phyloP scores from a whole-genome alignment of 2,113 vertebrate genomes.

The Mastomys natalensis region DNA sequence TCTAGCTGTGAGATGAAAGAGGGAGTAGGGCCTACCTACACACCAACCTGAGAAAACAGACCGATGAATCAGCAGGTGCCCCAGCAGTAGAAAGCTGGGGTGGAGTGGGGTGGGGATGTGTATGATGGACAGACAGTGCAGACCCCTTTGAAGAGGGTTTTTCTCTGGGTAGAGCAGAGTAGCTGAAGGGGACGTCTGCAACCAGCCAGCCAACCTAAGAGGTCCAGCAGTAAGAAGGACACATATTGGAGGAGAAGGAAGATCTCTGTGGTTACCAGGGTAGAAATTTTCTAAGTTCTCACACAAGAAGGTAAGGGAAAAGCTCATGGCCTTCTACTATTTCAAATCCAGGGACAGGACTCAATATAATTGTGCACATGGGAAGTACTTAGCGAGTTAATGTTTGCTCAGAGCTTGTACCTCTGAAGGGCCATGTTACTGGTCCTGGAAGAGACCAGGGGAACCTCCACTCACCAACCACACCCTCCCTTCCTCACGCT shows the following conservation, averaged over 20 bases:
- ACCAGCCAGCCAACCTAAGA: not conserved
- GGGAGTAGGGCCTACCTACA: not conserved
- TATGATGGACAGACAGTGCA: not conserved
- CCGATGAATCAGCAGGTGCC: constrained; percentile 23
- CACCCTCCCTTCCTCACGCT: not conserved
- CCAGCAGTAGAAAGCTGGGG: not conserved
- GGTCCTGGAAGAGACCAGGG: not conserved
- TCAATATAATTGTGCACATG: constrained; percentile 61
- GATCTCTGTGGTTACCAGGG: constrained; percentile 24
- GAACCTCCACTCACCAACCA: not conserved
- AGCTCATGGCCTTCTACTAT: constrained; percentile 28
- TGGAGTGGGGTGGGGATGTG: accelerated
- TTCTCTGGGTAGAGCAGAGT: not conserved
- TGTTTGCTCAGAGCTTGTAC: constrained; percentile 62
- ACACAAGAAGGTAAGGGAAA: constrained; percentile 51
- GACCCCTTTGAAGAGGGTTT: not conserved
- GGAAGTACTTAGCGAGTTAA: constrained; percentile 68
- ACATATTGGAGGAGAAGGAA: constrained; percentile 10
- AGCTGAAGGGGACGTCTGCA: not conserved
- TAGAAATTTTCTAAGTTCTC: not conserved
- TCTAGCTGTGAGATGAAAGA: not conserved
- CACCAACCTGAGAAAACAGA: not conserved
- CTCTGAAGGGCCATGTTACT: constrained; percentile 36
- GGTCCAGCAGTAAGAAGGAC: not conserved
- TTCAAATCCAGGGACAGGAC: constrained; percentile 56